Conservation (phyloP, 2,888 invertebrate species). For the Cylindroiulus punctatus region DNA sequence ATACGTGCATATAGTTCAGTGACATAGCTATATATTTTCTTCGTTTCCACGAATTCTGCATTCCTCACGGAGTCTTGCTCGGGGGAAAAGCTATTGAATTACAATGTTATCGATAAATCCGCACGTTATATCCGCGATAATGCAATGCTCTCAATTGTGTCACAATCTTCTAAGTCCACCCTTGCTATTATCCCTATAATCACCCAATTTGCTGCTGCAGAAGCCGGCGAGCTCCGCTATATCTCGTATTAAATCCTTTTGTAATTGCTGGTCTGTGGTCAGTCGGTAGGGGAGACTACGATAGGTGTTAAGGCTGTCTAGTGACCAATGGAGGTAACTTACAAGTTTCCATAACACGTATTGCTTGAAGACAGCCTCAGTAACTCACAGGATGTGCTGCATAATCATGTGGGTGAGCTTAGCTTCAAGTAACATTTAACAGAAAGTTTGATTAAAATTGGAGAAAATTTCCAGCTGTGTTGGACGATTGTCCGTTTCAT, state of each 20-base stretch:
- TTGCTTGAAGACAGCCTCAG: not conserved
- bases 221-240: not conserved
- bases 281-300: not conserved
- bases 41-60: not conserved
- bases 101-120: not conserved
- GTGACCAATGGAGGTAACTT: not conserved
- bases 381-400: too few relatives aligned
- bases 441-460: too few relatives aligned
- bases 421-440: too few relatives aligned
- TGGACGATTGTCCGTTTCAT: too few relatives aligned
- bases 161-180: constrained; percentile 18
- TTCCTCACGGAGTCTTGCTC: not conserved
- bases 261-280: constrained; percentile 29
- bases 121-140: not conserved
- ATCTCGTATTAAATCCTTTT: not conserved
- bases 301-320: not conserved
- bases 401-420: too few relatives aligned
- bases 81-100: not conserved
- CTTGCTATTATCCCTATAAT: constrained; percentile 19
- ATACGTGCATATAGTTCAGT: too few relatives aligned
- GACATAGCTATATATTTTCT: not conserved
- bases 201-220: constrained; percentile 6
- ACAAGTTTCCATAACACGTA: not conserved
- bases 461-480: too few relatives aligned
- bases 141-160: constrained; percentile 17